Evolutionary conservation across 2,888 invertebrate species (phyloP).

Genomic region (Herminia tarsipennalis): DNA sequence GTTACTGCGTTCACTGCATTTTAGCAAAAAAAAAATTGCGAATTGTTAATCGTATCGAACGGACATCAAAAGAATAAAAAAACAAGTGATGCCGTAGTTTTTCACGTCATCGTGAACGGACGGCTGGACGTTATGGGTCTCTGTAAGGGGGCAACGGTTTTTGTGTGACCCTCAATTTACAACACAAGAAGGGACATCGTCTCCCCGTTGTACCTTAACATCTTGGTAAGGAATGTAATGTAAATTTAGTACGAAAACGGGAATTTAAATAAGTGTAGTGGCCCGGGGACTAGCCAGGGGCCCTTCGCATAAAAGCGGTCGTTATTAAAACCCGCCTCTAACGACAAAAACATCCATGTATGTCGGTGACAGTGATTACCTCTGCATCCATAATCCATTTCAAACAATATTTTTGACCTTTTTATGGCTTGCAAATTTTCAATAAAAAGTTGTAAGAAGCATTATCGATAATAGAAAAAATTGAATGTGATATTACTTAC

Average conservation of each 20-base stretch:
- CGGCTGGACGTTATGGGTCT: constrained; percentile 81
- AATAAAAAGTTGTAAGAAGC: neutral
- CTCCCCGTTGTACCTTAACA: constrained; percentile 71
- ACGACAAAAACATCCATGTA: constrained; percentile 63
- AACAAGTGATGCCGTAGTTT: constrained; percentile 64
- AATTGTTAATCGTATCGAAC: constrained; percentile 73
- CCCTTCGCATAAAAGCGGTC: constrained; percentile 75
- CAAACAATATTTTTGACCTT: constrained; percentile 6
- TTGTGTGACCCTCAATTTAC: constrained; percentile 84
- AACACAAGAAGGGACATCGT: constrained; percentile 78
- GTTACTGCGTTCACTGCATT: constrained; percentile 65
- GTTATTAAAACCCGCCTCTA: constrained; percentile 73
- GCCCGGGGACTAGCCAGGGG: constrained; percentile 54
- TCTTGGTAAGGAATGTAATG: constrained; percentile 80
- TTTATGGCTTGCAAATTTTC: constrained; percentile 3
- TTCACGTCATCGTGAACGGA: constrained; percentile 69
- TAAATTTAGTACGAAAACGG: constrained; percentile 83
- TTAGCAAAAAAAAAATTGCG: constrained; percentile 60
- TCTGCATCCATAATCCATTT: constrained; percentile 23
- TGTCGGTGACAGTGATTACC: constrained; percentile 43
- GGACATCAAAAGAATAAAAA: constrained; percentile 74
- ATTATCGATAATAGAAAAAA: constrained; percentile 2
- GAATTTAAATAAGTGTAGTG: constrained; percentile 84
- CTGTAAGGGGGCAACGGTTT: constrained; percentile 81
- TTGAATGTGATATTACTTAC: too few species aligned